Base-by-base conservation (phyloP, 30 jellyfish, hydroid and myxozoan species). In the Catostylus mosaicus region DNA sequence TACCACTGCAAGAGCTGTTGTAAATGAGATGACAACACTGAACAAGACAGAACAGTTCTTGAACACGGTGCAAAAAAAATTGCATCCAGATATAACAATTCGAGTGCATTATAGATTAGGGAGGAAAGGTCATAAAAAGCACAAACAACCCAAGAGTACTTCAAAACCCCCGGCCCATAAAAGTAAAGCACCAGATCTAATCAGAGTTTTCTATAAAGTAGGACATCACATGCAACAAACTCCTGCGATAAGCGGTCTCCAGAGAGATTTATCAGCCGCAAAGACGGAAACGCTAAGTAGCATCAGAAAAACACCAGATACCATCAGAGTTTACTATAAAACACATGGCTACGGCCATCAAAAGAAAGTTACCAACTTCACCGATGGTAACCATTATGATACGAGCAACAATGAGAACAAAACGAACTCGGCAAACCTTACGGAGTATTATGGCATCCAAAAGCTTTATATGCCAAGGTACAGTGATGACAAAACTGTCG, bases 1-100 rank as follows among this genome's bases (percentile, higher is more conserved):
- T 31, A 77, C 84, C 9, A 35, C 82, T 30, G 56, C 48, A 31
- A 64, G 84, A 14, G 70, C 57, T 19, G 40, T 67, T 36, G 18
- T 51, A 22, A 30, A 32, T 34, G 48, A 29, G 45, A 32, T 30
- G 40, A 69, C 78, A 18, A 23, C 30, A 1, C 23, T 32, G 23
- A 80, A 80, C 84, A 80, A 67, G n/a, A 80, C 91, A 1, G 36
- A 80, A 36, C 84, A 12, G 66, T 80, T 80, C 43, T n/a, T 61
- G 35, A 48, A 69, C n/a, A 54, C 34, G 18, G 78, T 59, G 7
- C 77, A 38, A 1, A 68, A 80, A 33, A 34, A 31, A 56, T 16
- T 11, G 24, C 32, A 56, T 20, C 91, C 91, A 12, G 80, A 80
- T 29, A n/a, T 80, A 10, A 80, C 83, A n/a, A 45, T 80, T 18